Conservation (phyloP, 2,797 vertebrate genomes). For the Gephyroberyx darwinii region DNA sequence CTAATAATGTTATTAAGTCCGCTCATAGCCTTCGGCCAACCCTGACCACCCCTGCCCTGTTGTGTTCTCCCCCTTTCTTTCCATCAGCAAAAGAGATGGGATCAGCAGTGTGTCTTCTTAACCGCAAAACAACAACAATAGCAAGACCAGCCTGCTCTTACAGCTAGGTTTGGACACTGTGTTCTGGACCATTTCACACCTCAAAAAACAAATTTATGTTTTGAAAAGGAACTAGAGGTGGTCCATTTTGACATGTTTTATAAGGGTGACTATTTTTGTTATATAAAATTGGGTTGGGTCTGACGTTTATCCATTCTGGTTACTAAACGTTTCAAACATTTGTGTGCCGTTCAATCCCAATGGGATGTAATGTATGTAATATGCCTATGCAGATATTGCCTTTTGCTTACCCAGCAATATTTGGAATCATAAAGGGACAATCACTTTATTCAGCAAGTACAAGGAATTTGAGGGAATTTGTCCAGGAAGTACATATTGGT, state of each 20-base stretch:
- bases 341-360: no score
- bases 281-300: not conserved
- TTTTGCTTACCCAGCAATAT: no score
- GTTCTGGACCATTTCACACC: slow-evolving; percentile 47
- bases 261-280: not conserved
- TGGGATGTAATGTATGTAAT: not conserved
- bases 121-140: slow-evolving; percentile 46
- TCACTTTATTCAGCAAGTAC: no score
- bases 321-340: no score
- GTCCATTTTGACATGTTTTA: not conserved
- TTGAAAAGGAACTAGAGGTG: slow-evolving; percentile 14
- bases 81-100: slow-evolving; percentile 53
- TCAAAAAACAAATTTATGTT: slow-evolving; percentile 9
- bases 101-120: slow-evolving; percentile 46
- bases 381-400: not conserved
- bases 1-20: slow-evolving; percentile 78
- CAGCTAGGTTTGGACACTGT: not conserved
- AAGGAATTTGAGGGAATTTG: no score
- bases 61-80: slow-evolving; percentile 59
- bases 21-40: slow-evolving; percentile 57
- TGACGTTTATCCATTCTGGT: not conserved
- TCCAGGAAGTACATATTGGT: no score
- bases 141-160: slow-evolving; percentile 19
- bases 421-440: no score
- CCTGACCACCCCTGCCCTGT: slow-evolving; percentile 52